Evolutionary conservation across 2,888 invertebrate genomes (phyloP).

Genomic region (Eudasyphora cyanicolor): DNA sequence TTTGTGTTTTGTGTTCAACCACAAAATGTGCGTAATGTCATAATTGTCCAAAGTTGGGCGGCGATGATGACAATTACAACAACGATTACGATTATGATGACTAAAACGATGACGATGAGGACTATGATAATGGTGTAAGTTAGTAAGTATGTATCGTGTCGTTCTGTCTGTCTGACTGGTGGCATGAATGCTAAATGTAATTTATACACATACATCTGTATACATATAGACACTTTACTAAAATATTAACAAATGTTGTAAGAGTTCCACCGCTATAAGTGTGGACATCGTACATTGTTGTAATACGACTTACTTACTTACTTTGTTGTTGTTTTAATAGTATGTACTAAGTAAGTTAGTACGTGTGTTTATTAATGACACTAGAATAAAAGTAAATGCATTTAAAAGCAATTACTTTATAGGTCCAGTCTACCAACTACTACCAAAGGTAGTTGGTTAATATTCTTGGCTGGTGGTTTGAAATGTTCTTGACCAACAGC

Average conservation of each 20-base stretch:
- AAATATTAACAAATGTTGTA: background rate
- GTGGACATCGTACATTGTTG: no score
- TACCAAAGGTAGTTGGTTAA: no score
- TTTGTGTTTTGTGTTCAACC: no score
- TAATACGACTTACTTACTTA: no score
- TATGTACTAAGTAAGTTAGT: no score
- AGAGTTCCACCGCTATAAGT: no score
- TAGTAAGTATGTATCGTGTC: constrained; percentile 16
- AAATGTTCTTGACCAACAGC: background rate
- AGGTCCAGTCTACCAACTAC: no score
- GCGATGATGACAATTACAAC: background rate
- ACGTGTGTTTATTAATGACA: constrained; percentile 56
- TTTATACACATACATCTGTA: constrained; percentile 1
- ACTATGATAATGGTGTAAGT: constrained; percentile 11
- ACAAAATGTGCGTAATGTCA: constrained; percentile 27
- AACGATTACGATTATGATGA: background rate
- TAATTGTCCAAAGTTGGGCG: constrained; percentile 30
- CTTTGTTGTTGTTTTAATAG: no score
- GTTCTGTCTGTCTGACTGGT: background rate
- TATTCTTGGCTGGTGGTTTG: background rate
- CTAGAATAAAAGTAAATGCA: constrained; percentile 61
- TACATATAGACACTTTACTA: background rate
- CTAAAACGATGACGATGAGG: background rate
- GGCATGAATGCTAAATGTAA: constrained; percentile 6
- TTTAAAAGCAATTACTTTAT: constrained; percentile 68